These are phyloP conservation scores for Ectropis grisescens DNA, from an alignment of 1,140 invertebrate species.

Conservation along the genomic window DNA sequence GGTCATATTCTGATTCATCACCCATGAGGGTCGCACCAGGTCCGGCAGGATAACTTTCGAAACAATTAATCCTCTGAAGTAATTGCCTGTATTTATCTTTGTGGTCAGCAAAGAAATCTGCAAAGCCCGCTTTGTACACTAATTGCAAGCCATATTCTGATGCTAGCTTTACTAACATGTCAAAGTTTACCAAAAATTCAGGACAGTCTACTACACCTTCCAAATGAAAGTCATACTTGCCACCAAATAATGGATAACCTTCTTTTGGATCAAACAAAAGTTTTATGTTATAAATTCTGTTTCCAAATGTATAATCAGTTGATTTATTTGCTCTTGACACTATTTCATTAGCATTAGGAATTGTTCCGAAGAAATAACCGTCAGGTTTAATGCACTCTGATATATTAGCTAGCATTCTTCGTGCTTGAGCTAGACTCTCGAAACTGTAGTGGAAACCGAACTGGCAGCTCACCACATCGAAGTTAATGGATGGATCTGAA, in stretches of 20 bases:
- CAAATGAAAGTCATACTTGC: conserved; percentile 95
- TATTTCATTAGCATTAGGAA: conserved; percentile 94
- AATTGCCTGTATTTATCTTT: conserved; percentile 74
- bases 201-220: conserved; percentile 98
- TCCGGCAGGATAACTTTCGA: conserved; percentile 77
- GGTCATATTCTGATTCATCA: conserved; percentile 78
- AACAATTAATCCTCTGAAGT: conserved; percentile 81
- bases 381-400: conserved; percentile 89
- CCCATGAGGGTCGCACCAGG: conserved; percentile 71
- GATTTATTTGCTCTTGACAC: conserved; percentile 76
- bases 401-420: conserved; percentile 94
- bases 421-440: conserved; percentile 91
- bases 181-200: conserved; percentile 97
- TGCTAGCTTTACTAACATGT: conserved; percentile 86
- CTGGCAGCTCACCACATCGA: conserved; percentile 96
- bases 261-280: conserved; percentile 81
- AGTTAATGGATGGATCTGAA: conserved; percentile 78
- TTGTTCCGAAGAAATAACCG: conserved; percentile 97
- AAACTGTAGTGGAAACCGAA: conserved; percentile 98
- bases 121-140: conserved; percentile 81
- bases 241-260: conserved; percentile 91
- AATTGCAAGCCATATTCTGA: conserved; percentile 86
- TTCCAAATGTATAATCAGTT: conserved; percentile 81
- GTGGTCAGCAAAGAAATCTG: conserved; percentile 83
- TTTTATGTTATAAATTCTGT: conserved; percentile 87